These are phyloP conservation scores for Platypus cylindrus DNA, from an alignment of 2,888 invertebrate genomes.

Conservation along the genomic window DNA sequence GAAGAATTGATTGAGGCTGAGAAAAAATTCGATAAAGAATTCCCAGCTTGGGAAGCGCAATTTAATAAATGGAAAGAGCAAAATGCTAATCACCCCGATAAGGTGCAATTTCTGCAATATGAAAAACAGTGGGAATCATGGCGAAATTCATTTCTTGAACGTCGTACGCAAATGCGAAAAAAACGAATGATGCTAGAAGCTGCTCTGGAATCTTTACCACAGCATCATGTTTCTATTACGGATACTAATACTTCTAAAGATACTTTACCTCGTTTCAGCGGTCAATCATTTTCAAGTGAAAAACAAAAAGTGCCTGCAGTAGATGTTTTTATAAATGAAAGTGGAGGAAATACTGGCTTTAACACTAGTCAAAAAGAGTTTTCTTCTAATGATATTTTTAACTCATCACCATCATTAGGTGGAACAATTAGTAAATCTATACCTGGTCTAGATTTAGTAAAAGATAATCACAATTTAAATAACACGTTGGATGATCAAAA, in stretches of 20 bases:
- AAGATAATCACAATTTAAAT: too few relatives aligned
- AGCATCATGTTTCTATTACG: neutral
- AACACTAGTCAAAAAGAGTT: conserved; percentile 1
- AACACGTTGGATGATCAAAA: conserved; percentile 10
- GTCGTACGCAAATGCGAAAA: conserved; percentile 69
- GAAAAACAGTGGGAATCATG: conserved; percentile 82
- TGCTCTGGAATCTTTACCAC: conserved; percentile 8
- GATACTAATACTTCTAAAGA: neutral
- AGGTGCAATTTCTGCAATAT: conserved; percentile 71
- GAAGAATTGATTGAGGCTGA: conserved; percentile 52
- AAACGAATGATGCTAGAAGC: conserved; percentile 37
- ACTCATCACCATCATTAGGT: conserved; percentile 27
- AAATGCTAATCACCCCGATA: conserved; percentile 85
- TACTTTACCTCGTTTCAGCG: conserved; percentile 5
- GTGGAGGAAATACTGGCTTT: conserved; percentile 7
- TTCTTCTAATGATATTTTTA: conserved; percentile 16
- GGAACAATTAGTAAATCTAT: too few relatives aligned
- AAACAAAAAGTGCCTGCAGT: conserved; percentile 1
- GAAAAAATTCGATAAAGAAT: conserved; percentile 76
- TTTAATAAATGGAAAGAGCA: conserved; percentile 85
- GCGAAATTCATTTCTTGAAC: conserved; percentile 62
- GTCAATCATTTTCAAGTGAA: conserved; percentile 9
- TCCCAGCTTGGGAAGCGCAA: conserved; percentile 83
- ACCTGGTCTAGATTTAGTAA: conserved; percentile 60
- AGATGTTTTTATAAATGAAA: conserved; percentile 20